Conservation (phyloP, 2,797 vertebrate genomes). For the Neopelma chrysocephalum region DNA sequence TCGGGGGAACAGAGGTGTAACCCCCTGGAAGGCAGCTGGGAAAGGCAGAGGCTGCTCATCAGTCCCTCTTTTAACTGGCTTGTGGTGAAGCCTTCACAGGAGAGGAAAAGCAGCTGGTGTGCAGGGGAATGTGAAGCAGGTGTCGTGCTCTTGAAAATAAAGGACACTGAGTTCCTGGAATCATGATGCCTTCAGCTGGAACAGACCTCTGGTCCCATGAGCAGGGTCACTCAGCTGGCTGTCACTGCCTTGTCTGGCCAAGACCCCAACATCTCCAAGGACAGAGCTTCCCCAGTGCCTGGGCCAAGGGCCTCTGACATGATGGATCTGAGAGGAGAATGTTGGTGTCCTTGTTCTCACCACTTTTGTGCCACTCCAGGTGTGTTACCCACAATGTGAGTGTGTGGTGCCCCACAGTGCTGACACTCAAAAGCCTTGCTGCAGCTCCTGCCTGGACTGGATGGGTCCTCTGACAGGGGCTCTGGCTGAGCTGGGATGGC, state of each 20-base stretch:
- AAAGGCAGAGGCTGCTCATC: neutral
- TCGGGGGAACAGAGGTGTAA: neutral
- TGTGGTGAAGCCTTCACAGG: fast-evolving
- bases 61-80: neutral
- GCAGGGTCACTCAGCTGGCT: neutral
- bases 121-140: neutral
- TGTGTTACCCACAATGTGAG: fast-evolving
- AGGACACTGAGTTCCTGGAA: neutral
- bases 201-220: neutral
- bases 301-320: neutral
- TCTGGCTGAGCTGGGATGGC: neutral
- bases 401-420: fast-evolving
- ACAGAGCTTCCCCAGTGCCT: neutral
- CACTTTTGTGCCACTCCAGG: neutral
- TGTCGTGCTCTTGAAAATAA: neutral
- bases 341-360: neutral
- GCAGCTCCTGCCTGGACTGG: neutral
- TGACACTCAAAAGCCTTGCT: fast-evolving
- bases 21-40: neutral
- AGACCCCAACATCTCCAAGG: neutral
- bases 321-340: neutral
- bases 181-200: fast-evolving
- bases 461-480: neutral
- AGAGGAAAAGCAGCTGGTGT: neutral
- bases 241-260: neutral